Percentiles rank a stretch among this genome's conserved stretches.
Conservation (phyloP, 2,888 invertebrate genomes). For the Campaea margaritaria region DNA sequence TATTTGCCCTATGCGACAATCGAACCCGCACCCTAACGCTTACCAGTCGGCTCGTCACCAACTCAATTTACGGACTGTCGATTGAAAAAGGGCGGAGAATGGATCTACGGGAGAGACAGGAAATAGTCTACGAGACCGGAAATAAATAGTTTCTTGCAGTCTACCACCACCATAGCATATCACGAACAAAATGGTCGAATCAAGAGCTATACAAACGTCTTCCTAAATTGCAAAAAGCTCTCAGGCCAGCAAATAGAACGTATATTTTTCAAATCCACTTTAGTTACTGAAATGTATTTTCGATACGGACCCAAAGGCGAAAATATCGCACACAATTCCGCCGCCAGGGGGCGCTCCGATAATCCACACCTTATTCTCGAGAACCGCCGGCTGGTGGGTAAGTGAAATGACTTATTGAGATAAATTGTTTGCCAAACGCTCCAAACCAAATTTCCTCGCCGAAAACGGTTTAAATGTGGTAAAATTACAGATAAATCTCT, state of each 20-base stretch:
- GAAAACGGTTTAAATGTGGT: constrained; percentile 42
- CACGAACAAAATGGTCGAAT: background rate
- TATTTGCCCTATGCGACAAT: no score
- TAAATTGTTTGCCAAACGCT: constrained; percentile 62
- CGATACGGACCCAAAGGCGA: constrained; percentile 30
- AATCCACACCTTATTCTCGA: constrained; percentile 44
- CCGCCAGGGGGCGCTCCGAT: constrained; percentile 30
- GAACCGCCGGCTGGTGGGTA: constrained; percentile 36
- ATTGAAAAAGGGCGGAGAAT: no score
- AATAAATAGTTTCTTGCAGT: no score
- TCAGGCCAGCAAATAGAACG: constrained; percentile 28
- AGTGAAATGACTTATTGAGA: constrained; percentile 64
- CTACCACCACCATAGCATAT: no score
- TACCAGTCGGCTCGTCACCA: no score
- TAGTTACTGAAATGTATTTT: constrained; percentile 31
- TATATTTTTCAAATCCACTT: constrained; percentile 31
- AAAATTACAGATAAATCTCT: constrained; percentile 43
- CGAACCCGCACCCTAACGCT: no score
- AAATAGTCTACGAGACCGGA: no score
- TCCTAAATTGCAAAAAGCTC: constrained; percentile 22
- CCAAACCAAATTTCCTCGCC: constrained; percentile 54
- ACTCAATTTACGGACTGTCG: no score
- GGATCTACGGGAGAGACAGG: no score
- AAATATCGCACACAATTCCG: constrained; percentile 32
- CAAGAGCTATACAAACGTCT: no score